Conservation (phyloP, 37 sponge, comb jelly and placozoan species). For the Oscarella lobularis region DNA sequence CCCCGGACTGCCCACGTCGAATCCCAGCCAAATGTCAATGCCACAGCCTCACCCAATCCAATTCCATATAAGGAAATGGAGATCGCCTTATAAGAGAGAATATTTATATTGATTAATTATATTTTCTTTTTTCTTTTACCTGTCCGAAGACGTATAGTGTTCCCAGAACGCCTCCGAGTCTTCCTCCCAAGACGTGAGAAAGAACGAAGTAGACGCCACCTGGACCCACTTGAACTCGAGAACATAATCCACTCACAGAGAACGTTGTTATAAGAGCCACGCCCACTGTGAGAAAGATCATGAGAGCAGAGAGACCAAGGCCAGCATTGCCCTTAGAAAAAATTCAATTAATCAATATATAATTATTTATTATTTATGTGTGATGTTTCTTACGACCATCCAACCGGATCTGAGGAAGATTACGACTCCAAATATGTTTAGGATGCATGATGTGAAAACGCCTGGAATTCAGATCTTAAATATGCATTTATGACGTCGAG, state of each 20-base stretch:
- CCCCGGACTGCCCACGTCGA: slow-evolving; percentile 20
- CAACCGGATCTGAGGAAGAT: slow-evolving; percentile 26
- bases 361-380: too few species aligned
- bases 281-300: slow-evolving; percentile 23
- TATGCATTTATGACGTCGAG: slow-evolving; percentile 7
- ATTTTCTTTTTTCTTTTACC: slow-evolving; percentile 6
- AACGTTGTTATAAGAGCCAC: slow-evolving; percentile 14
- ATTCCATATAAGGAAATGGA: slow-evolving; percentile 20
- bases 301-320: slow-evolving; percentile 13
- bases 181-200: slow-evolving; percentile 22
- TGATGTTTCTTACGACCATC: slow-evolving; percentile 33
- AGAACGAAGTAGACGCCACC: slow-evolving; percentile 18
- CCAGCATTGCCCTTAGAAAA: slow-evolving; percentile 46
- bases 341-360: too few species aligned
- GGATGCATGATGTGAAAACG: slow-evolving; percentile 28
- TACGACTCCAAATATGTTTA: slow-evolving; percentile 29
- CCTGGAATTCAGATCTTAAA: slow-evolving; percentile 2
- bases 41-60: slow-evolving; percentile 28
- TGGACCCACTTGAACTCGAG: background rate
- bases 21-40: slow-evolving; percentile 14
- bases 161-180: slow-evolving; percentile 19
- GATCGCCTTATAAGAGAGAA: too few species aligned
- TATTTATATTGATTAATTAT: too few species aligned
- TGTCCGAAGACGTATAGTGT: slow-evolving; percentile 29
- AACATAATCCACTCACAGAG: slow-evolving; percentile 11